These are phyloP conservation scores for Peromyscus melanophrys DNA, from an alignment of 2,797 vertebrate species.

Conservation along the genomic window DNA sequence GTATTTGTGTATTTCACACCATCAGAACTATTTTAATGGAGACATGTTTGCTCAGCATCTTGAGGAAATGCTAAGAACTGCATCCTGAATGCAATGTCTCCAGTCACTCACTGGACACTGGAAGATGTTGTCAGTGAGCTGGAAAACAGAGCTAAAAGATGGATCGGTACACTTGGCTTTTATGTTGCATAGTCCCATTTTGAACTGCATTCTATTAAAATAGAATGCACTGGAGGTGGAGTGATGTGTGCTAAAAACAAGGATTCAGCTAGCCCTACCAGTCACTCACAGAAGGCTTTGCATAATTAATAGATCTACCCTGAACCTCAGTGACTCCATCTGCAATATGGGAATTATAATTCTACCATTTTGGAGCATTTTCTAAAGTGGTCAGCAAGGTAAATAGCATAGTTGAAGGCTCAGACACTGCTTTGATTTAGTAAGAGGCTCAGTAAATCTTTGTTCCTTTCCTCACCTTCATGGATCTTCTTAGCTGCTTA, in stretches of 20 bases:
- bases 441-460: background rate
- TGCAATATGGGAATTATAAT: slow-evolving; percentile 42
- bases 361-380: background rate
- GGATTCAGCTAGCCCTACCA: background rate
- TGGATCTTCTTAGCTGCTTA: background rate
- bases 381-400: background rate
- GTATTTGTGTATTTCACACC: slow-evolving; percentile 3
- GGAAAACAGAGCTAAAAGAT: slow-evolving; percentile 70
- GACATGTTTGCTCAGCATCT: slow-evolving; percentile 59
- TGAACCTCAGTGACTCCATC: slow-evolving; percentile 32
- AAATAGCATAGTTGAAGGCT: background rate
- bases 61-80: slow-evolving; percentile 3
- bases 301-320: background rate
- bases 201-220: slow-evolving; percentile 58
- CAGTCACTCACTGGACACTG: slow-evolving; percentile 35
- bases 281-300: background rate
- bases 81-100: slow-evolving; percentile 68
- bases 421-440: background rate
- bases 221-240: background rate
- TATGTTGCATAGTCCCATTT: slow-evolving; percentile 35
- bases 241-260: background rate
- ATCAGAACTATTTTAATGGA: slow-evolving; percentile 56
- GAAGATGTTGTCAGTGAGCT: slow-evolving; percentile 66
- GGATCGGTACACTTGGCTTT: slow-evolving; percentile 65
- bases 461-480: slow-evolving; percentile 1